A percentile compares a stretch with the other conserved stretches of the same genome.
These are phyloP conservation scores for Thalassophryne amazonica DNA, from an alignment of 2,797 vertebrate species.

Conservation along the genomic window DNA sequence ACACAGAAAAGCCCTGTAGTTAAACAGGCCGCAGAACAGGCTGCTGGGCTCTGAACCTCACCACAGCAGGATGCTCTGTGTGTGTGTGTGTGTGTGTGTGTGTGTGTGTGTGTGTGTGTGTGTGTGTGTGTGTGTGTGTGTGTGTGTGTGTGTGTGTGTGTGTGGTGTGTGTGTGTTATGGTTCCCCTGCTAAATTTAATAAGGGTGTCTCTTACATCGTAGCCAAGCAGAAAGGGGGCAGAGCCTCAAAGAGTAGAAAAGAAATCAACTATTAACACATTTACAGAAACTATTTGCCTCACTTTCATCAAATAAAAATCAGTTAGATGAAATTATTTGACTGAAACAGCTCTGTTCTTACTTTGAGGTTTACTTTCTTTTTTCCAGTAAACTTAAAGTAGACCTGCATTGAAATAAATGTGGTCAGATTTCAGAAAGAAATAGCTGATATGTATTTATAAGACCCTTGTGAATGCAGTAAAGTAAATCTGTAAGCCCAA, in stretches of 20 bases:
- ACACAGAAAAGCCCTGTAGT: conserved; percentile 68
- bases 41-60: conserved; percentile 46
- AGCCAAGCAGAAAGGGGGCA: neutral
- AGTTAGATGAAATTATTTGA: no score
- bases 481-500: no score
- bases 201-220: conserved; percentile 63
- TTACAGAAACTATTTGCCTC: no score
- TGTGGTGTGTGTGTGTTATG: conserved; percentile 38
- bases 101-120: conserved; percentile 1
- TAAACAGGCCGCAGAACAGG: conserved; percentile 52
- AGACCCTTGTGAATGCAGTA: no score
- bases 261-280: no score
- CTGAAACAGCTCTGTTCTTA: no score
- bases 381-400: no score
- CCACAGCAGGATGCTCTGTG: conserved; percentile 30
- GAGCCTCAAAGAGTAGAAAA: conserved; percentile 13
- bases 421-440: no score
- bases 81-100: conserved; percentile 13
- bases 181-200: conserved; percentile 66
- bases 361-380: no score
- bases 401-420: no score
- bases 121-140: conserved; percentile 1
- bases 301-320: no score
- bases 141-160: neutral
- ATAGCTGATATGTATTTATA: no score